phyloP scores from a whole-genome alignment of 2,888 invertebrate genomes.

The Cryptocephalus moraei region DNA sequence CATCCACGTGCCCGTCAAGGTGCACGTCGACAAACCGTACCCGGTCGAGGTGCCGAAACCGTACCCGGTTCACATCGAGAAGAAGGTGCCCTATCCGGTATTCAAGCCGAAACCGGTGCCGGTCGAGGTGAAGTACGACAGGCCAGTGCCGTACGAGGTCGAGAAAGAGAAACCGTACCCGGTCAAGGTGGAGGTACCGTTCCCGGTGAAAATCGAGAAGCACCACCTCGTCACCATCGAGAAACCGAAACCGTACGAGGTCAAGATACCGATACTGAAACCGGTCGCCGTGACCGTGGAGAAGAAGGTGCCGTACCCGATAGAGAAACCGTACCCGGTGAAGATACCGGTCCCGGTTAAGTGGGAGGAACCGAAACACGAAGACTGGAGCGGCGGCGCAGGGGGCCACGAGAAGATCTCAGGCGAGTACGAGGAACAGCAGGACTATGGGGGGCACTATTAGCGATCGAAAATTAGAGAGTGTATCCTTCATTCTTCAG shows the following conservation, averaged over 20 bases:
- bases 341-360: slow-evolving; percentile 50
- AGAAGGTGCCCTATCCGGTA: slow-evolving; percentile 64
- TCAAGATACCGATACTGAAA: slow-evolving; percentile 50
- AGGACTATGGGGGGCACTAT: slow-evolving; percentile 7
- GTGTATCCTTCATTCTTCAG: not conserved
- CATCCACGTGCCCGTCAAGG: slow-evolving; percentile 61
- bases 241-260: slow-evolving; percentile 56
- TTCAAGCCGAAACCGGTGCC: slow-evolving; percentile 62
- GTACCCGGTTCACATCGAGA: slow-evolving; percentile 60
- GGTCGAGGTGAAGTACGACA: slow-evolving; percentile 56
- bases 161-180: slow-evolving; percentile 68
- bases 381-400: slow-evolving; percentile 17
- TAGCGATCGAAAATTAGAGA: not conserved
- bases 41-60: slow-evolving; percentile 59
- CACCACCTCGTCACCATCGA: slow-evolving; percentile 56
- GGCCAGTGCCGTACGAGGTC: slow-evolving; percentile 63
- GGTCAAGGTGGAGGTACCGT: slow-evolving; percentile 64
- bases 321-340: slow-evolving; percentile 54
- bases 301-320: slow-evolving; percentile 33
- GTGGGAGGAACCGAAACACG: slow-evolving; percentile 20
- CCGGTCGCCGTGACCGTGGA: slow-evolving; percentile 50
- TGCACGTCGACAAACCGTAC: slow-evolving; percentile 57
- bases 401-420: slow-evolving; percentile 12
- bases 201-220: slow-evolving; percentile 59
- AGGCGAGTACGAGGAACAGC: slow-evolving; percentile 6